Conservation (phyloP, 2,888 invertebrate genomes). For the Toxonevra muliebris region DNA sequence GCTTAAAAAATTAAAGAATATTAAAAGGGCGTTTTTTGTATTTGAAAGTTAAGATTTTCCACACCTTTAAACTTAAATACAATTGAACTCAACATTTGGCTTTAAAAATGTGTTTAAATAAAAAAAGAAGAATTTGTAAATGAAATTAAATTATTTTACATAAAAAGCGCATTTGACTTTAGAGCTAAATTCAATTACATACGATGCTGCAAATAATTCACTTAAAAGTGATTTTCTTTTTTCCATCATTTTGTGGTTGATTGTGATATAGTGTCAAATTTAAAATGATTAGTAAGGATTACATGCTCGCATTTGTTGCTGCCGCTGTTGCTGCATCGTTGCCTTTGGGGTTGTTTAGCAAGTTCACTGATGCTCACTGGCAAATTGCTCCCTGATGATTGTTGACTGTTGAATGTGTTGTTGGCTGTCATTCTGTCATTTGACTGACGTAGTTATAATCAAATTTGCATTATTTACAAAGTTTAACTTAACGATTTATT, state of each 20-base stretch:
- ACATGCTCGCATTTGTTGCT: constrained; percentile 42
- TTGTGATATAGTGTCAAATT: constrained; percentile 37
- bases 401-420: constrained; percentile 1
- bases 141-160: background rate
- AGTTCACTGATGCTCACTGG: constrained; percentile 2
- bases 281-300: constrained; percentile 48
- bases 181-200: constrained; percentile 28
- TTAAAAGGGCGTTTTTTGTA: too few species aligned
- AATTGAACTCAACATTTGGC: too few species aligned
- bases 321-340: constrained; percentile 5
- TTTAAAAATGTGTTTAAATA: too few species aligned
- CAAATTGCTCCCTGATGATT: constrained; percentile 7
- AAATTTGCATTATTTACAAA: constrained; percentile 50
- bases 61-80: too few species aligned
- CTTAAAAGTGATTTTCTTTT: background rate
- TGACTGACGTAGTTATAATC: constrained; percentile 38
- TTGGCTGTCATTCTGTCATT: constrained; percentile 26
- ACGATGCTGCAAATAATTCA: constrained; percentile 1
- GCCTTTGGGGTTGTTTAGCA: constrained; percentile 3
- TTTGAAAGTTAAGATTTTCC: too few species aligned
- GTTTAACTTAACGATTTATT: constrained; percentile 27
- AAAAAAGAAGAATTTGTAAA: too few species aligned
- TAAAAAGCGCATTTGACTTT: constrained; percentile 14
- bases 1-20: background rate
- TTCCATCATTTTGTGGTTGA: background rate